Conservation (phyloP, 1,140 invertebrate genomes). For the Bombus pyrosoma region DNA sequence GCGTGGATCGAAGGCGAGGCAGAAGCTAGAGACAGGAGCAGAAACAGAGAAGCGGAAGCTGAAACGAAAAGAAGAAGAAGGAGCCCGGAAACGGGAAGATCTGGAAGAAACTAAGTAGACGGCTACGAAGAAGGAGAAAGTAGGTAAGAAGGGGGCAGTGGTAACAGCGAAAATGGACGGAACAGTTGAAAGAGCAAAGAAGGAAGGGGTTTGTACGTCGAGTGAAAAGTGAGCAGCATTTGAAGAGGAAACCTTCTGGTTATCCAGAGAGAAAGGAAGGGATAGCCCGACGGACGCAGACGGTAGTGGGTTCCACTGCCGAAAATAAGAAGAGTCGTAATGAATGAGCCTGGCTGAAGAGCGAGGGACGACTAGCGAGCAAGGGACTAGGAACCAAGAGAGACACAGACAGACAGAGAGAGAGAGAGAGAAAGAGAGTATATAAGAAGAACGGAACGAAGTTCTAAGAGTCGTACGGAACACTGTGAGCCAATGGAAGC, state of each 20-base stretch:
- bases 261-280: conserved; percentile 50
- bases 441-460: conserved; percentile 38
- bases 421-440: conserved; percentile 3
- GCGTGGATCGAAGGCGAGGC: conserved; percentile 55
- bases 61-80: background rate
- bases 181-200: conserved; percentile 49
- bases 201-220: conserved; percentile 42
- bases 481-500: conserved; percentile 47
- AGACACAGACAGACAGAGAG: too few species aligned
- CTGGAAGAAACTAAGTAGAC: conserved; percentile 34
- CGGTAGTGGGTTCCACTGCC: conserved; percentile 59
- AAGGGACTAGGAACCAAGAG: background rate
- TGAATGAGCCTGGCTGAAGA: conserved; percentile 66
- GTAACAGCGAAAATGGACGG: conserved; percentile 46
- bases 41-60: background rate
- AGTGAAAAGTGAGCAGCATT: conserved; percentile 67
- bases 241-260: conserved; percentile 61
- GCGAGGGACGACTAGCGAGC: conserved; percentile 26
- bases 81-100: background rate
- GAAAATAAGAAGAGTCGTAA: conserved; percentile 74
- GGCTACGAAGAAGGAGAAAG: conserved; percentile 20
- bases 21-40: background rate
- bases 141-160: conserved; percentile 17
- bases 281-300: conserved; percentile 27
- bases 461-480: conserved; percentile 56